Percentiles rank a stretch among this genome's conserved stretches.
Conservation (phyloP, 2,797 vertebrate genomes). For the Oophaga sylvatica region DNA sequence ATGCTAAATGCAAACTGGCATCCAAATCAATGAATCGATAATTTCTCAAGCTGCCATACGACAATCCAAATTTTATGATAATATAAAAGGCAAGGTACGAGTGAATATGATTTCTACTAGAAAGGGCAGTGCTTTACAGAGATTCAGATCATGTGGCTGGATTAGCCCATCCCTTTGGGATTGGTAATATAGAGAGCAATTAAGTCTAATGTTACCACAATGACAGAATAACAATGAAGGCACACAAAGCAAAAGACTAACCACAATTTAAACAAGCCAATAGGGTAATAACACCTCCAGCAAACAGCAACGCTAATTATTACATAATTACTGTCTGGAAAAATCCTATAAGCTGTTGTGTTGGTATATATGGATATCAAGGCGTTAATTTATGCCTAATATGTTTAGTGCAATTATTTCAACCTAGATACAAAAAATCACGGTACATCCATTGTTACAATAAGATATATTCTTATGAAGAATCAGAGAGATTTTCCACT, state of each 20-base stretch:
- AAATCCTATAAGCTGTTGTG: background rate
- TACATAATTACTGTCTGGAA: background rate
- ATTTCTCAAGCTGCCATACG: background rate
- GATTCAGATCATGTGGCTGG: background rate
- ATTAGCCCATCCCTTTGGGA: constrained; percentile 2
- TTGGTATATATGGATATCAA: no score
- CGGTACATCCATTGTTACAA: no score
- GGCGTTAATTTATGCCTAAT: no score
- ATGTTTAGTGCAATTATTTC: no score
- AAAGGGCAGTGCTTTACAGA: background rate
- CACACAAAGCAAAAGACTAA: constrained; percentile 18
- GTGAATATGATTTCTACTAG: background rate
- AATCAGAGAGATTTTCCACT: no score
- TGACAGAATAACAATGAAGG: background rate
- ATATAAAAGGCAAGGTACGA: background rate
- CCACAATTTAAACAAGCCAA: constrained; percentile 9
- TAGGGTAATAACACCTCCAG: constrained; percentile 1
- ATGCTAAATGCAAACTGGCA: background rate
- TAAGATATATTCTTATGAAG: no score
- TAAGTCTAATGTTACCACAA: constrained; percentile 12
- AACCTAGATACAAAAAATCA: no score
- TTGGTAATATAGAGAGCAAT: constrained; percentile 26
- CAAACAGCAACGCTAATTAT: background rate
- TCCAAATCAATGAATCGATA: background rate
- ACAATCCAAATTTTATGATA: background rate